Evolutionary conservation across 2,113 vertebrate species (phyloP).

Genomic region (Channa maculata): DNA sequence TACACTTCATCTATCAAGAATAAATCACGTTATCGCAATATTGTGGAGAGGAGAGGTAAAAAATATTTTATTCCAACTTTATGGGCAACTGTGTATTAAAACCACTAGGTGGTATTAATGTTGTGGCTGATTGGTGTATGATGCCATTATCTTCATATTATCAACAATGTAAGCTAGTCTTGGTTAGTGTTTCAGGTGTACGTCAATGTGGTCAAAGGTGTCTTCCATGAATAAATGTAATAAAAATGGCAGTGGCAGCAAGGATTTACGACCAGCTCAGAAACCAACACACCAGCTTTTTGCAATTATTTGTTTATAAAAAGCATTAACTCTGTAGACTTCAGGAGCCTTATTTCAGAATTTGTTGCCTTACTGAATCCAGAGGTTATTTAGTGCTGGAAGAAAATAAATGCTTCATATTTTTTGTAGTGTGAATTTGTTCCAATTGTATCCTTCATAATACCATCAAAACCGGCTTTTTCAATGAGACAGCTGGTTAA

Average conservation of each 20-base stretch:
- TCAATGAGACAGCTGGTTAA: conserved; percentile 40
- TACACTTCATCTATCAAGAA: too few species aligned
- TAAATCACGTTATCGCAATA: too few species aligned
- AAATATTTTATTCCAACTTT: too few species aligned
- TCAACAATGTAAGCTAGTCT: too few species aligned
- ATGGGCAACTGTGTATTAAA: too few species aligned
- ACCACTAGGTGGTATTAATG: too few species aligned
- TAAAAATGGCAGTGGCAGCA: not conserved
- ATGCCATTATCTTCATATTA: too few species aligned
- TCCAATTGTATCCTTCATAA: conserved; percentile 16
- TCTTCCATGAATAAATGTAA: not conserved
- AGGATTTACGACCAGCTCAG: not conserved
- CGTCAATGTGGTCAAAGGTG: not conserved
- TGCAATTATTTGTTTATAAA: not conserved
- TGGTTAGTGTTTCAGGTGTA: too few species aligned
- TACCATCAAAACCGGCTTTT: not conserved
- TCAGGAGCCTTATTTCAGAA: not conserved
- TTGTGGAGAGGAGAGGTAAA: too few species aligned
- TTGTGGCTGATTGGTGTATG: too few species aligned
- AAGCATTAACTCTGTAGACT: too few species aligned
- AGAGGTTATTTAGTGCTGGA: not conserved
- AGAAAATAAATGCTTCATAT: conserved; percentile 2
- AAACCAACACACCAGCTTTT: not conserved
- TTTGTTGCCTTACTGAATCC: not conserved
- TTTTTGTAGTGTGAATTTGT: conserved; percentile 13